Base-by-base conservation (phyloP, 2,797 vertebrate species). In the Gobionotothen gibberifrons region DNA sequence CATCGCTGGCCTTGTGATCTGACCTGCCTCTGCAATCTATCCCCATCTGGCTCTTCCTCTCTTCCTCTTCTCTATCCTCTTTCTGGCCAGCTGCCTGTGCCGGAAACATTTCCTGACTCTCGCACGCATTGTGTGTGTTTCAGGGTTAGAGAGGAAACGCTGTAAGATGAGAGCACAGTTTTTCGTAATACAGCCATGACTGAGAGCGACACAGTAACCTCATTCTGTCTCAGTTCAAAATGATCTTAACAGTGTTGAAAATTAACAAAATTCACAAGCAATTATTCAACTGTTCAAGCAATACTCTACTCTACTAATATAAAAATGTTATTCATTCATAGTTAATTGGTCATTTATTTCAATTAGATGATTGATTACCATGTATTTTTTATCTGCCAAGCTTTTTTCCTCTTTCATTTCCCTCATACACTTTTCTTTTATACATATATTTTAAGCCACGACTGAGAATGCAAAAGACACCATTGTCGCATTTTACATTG, bases 171-270 rank as follows among this genome's bases (percentile, higher is more conserved):
- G 32, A 36, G 32, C 32, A 36, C 32, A 9, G 32, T 36, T 36
- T 26, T 64, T 29, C 54, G n/a, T 48, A 44, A 64, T 16, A 9
- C 12, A 54, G 40, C 14, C 15, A 1, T 44, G 62, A 48, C 26
- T 40, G 42, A 62, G 29, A 62, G 66, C 77, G 77, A 49, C 56
- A 61, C 74, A 59, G 26, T 78, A 5, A 72, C 84, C 77, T 78
- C 51, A 12, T 72, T 48, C 46, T 65, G 42, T 58, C 5, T 42
- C 4, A 8, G n/a, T 26, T 47, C 0, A 49, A 52, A 46, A 14
- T 9, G 46, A 39, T n/a, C 9, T 51, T 1, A 11, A 14, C 2
- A 15, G 19, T 1, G 1, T 22, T 12, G 14, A 44, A 42, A 53
- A 53, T 66, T 15, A 32, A 32, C 0, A 10, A 11, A 69, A 44